Evolutionary conservation across 64 coral and sea anemone genomes (phyloP).

Genomic region (Porites lutea): DNA sequence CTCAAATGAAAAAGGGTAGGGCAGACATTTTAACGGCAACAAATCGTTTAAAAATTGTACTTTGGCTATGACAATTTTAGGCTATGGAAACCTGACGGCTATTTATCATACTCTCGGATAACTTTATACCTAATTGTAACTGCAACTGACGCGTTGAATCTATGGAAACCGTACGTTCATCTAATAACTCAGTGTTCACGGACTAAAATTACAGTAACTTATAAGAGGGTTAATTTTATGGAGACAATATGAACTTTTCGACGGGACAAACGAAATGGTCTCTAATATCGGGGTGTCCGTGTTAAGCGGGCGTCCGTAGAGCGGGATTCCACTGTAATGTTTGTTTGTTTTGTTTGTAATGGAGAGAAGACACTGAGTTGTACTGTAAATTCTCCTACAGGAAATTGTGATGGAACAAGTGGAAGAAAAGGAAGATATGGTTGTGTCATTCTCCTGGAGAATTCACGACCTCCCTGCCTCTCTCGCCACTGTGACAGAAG

Average conservation of each 20-base stretch:
- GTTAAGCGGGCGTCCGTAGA: too few relatives aligned
- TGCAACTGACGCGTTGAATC: too few relatives aligned
- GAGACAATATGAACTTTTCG: neutral
- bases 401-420: slow-evolving; percentile 4
- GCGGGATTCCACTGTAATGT: neutral
- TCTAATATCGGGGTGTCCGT: neutral
- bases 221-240: neutral
- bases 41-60: too few relatives aligned
- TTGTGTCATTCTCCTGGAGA: neutral
- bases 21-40: too few relatives aligned
- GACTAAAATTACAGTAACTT: too few relatives aligned
- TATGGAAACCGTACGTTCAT: too few relatives aligned
- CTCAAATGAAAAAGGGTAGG: neutral
- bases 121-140: too few relatives aligned
- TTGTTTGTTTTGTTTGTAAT: too few relatives aligned
- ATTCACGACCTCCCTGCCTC: slow-evolving; percentile 1
- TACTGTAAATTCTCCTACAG: neutral
- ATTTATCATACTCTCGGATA: too few relatives aligned
- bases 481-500: neutral
- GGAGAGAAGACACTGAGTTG: neutral
- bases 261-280: neutral
- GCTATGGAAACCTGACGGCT: too few relatives aligned
- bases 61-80: too few relatives aligned
- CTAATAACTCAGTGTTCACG: too few relatives aligned
- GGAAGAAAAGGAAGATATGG: slow-evolving; percentile 8